Percentiles rank a stretch among this genome's conserved stretches.
Conservation (phyloP, 2,113 vertebrate genomes). For the Oreochromis aureus region DNA sequence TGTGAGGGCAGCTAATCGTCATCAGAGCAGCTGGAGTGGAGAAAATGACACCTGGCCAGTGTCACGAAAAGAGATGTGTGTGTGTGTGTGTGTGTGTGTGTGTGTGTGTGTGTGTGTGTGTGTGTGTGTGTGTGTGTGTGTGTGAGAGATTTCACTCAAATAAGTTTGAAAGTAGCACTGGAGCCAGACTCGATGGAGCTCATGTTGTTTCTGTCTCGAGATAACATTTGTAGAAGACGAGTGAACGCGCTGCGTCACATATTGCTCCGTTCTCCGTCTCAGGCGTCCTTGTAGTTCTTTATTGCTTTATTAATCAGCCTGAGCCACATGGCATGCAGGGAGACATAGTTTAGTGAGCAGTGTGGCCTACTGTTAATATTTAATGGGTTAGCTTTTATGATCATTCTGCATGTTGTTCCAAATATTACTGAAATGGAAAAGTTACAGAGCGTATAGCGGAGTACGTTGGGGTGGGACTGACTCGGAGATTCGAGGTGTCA, state of each 20-base stretch:
- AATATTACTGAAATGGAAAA: not conserved
- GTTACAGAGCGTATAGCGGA: not conserved
- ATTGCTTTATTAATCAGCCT: not conserved
- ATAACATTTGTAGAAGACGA: not conserved
- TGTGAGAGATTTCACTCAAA: not conserved
- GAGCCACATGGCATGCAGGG: not conserved
- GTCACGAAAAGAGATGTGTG: not conserved
- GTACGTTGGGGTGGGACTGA: no score
- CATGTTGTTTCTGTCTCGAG: not conserved
- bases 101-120: rapidly evolving
- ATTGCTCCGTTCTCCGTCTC: not conserved
- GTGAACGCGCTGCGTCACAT: not conserved
- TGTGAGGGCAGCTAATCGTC: slow-evolving; percentile 33
- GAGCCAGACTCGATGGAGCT: not conserved
- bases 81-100: rapidly evolving
- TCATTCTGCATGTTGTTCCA: not conserved
- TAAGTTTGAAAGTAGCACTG: not conserved
- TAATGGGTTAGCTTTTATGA: not conserved
- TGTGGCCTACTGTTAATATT: not conserved
- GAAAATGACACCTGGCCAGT: slow-evolving; percentile 9
- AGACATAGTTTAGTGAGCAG: not conserved
- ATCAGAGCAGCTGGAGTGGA: slow-evolving; percentile 37
- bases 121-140: rapidly evolving
- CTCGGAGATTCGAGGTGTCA: not conserved
- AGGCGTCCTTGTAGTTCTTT: not conserved